Evolutionary conservation across 2,797 vertebrate species (phyloP).

Genomic region (Manis javanica): DNA sequence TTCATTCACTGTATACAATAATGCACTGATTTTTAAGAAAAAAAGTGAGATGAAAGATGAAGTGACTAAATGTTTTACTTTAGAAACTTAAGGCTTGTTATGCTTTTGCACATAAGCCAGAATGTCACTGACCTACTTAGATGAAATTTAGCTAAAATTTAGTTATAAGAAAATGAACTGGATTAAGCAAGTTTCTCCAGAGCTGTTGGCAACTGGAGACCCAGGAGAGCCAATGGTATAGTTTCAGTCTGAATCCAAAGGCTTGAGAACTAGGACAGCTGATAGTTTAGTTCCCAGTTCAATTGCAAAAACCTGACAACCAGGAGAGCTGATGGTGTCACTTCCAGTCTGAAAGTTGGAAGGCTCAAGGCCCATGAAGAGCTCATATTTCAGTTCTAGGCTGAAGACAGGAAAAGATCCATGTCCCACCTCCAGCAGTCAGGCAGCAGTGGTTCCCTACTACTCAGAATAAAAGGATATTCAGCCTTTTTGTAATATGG

Average conservation of each 20-base stretch:
- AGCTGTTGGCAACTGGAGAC: neutral
- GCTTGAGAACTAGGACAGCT: neutral
- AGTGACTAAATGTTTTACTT: slow-evolving; percentile 25
- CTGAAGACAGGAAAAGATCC: neutral
- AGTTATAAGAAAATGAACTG: neutral
- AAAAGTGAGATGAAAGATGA: neutral
- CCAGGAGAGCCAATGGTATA: neutral
- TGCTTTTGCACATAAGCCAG: neutral
- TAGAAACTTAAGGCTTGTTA: neutral
- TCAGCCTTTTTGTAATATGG: neutral
- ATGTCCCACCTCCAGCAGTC: neutral
- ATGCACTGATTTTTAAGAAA: neutral
- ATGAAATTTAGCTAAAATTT: slow-evolving; percentile 31
- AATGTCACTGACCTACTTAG: neutral
- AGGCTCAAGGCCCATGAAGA: neutral
- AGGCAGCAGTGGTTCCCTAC: neutral
- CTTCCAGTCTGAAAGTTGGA: neutral
- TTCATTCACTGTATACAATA: neutral
- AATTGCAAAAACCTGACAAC: neutral
- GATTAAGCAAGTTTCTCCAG: neutral
- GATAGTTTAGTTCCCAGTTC: neutral
- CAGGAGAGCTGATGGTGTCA: neutral
- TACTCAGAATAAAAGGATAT: neutral
- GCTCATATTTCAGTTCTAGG: neutral
- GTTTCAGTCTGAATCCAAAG: neutral